Evolutionary conservation across 2,888 invertebrate genomes (phyloP).

Genomic region (Drosophila neutralis): DNA sequence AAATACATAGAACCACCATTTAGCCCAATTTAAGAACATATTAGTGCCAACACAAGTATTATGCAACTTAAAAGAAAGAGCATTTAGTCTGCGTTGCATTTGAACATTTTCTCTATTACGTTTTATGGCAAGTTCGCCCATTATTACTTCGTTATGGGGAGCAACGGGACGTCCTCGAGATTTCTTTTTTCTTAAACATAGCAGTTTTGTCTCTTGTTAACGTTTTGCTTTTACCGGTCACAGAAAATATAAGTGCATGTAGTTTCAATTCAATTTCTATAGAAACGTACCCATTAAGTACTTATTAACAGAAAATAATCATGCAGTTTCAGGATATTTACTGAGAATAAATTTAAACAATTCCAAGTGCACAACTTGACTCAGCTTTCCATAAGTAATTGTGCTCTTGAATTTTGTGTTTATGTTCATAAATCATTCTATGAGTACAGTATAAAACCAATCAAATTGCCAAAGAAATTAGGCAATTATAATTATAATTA

Average conservation of each 20-base stretch:
- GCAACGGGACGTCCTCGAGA: constrained; percentile 31
- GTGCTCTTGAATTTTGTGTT: not conserved
- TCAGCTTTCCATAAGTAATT: not conserved
- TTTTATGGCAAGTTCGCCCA: constrained; percentile 43
- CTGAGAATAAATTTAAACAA: not conserved
- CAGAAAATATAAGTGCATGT: constrained; percentile 50
- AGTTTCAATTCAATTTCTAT: constrained; percentile 55
- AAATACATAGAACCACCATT: not conserved
- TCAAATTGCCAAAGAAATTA: not conserved
- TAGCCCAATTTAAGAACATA: not conserved
- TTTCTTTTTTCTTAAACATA: constrained; percentile 44
- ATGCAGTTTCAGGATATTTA: constrained; percentile 1
- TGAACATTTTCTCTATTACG: constrained; percentile 1
- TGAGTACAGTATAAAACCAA: not conserved
- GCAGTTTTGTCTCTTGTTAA: constrained; percentile 44
- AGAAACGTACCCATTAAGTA: constrained; percentile 28
- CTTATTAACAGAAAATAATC: constrained; percentile 16
- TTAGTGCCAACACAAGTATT: not conserved
- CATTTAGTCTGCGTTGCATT: constrained; percentile 13
- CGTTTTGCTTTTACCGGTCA: constrained; percentile 36
- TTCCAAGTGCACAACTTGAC: constrained; percentile 5
- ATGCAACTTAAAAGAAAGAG: constrained; percentile 13
- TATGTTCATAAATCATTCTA: not conserved
- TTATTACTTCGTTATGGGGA: constrained; percentile 30
- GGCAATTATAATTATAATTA: not conserved